These are phyloP conservation scores for Salminus brasiliensis DNA, from an alignment of 2,113 vertebrate species.

Conservation along the genomic window DNA sequence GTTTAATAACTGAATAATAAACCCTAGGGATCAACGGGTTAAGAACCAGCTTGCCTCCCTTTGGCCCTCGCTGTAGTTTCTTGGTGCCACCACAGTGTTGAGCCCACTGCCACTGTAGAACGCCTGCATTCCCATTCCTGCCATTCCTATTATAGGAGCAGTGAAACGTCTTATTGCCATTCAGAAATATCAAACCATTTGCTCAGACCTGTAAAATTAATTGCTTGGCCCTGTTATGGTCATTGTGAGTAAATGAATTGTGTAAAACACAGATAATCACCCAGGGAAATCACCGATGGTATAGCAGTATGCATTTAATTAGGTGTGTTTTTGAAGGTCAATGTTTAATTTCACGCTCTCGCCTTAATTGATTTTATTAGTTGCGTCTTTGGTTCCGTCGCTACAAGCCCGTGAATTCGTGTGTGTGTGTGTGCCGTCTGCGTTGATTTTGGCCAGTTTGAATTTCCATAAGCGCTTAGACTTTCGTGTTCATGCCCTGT, in stretches of 20 bases:
- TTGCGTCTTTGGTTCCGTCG: conserved; percentile 27
- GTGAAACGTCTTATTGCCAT: background rate
- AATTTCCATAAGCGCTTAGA: conserved; percentile 33
- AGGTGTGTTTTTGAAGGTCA: conserved; percentile 43
- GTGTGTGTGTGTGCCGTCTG: background rate
- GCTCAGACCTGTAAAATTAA: conserved; percentile 15
- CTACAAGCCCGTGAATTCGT: too few species aligned
- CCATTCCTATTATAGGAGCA: background rate
- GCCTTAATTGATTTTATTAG: conserved; percentile 46
- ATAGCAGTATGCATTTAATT: conserved; percentile 35
- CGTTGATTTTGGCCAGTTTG: conserved; percentile 29
- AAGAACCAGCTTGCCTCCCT: background rate
- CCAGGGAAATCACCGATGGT: conserved; percentile 8
- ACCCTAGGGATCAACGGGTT: background rate
- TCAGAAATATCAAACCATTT: background rate
- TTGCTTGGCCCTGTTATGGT: conserved; percentile 1
- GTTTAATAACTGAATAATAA: too few species aligned
- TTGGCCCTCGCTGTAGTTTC: background rate
- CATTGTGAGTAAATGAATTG: conserved; percentile 43
- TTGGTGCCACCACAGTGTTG: too few species aligned
- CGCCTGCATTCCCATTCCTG: background rate
- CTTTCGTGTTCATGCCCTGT: conserved; percentile 57
- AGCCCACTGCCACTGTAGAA: background rate
- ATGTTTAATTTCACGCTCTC: conserved; percentile 38
- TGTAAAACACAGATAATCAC: conserved; percentile 40